Percentiles rank a stretch among this genome's conserved stretches.
These are phyloP conservation scores for Artibeus jamaicensis DNA, from an alignment of 2,797 vertebrate species.

Conservation along the genomic window DNA sequence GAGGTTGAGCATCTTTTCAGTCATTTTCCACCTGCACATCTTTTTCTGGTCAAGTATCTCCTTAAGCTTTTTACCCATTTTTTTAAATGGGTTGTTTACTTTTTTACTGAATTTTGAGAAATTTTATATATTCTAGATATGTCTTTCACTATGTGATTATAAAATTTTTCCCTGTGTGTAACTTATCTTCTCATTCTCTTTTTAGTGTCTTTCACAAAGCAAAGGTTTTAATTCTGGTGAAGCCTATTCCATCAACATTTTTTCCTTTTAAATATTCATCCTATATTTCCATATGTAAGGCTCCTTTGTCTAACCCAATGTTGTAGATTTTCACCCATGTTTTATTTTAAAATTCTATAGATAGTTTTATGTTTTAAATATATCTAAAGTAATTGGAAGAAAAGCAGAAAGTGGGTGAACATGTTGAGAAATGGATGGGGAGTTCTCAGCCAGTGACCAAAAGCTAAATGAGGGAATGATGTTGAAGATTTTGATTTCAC, in stretches of 20 bases:
- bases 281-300: not conserved
- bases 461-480: not conserved
- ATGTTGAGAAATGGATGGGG: not conserved
- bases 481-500: not conserved
- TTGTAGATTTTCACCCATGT: not conserved
- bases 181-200: not conserved
- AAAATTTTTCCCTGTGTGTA: not conserved
- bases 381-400: not conserved
- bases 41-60: not conserved
- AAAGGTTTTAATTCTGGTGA: not conserved
- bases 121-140: not conserved
- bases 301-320: not conserved
- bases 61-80: not conserved
- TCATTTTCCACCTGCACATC: not conserved
- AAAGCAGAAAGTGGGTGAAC: not conserved
- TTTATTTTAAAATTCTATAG: not conserved
- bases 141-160: not conserved
- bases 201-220: not conserved
- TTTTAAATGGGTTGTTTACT: not conserved
- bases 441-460: not conserved
- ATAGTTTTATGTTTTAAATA: not conserved
- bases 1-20: not conserved
- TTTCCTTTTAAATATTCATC: not conserved
- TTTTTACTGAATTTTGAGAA: not conserved
- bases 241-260: not conserved